Evolutionary conservation across 2,888 invertebrate genomes (phyloP), one percentile per base, ranked within the genome.

Genomic region (Drosophila cyrtoloma): DNA sequence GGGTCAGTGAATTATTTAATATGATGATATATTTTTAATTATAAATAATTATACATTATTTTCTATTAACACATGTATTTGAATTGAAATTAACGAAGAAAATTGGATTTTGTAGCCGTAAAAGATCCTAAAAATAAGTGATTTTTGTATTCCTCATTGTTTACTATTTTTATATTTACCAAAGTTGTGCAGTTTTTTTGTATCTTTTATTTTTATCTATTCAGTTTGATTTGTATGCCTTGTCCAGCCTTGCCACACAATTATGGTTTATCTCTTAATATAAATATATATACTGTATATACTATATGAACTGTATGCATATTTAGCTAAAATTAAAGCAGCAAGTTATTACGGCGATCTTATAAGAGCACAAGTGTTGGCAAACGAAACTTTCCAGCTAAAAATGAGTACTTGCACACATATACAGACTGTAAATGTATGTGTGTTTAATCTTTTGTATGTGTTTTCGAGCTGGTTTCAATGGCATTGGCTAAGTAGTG

Each of bases 401-500:
- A 74, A 59, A 53, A 60, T 22, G n/a, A n/a, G 44, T 44, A 51
- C 14, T 55, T 51, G 1, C 61, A 44, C 56, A 39, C 26, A 2
- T 68, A n/a, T 33, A 16, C 5, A 50, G 3, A 61, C 12, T 61
- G 28, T 57, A 19, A 4, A 14, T 32, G 26, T 37, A 50, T 47
- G 39, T 59, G 19, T 61, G 37, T 35, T n/a, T 10, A 26, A 22
- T 7, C 30, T 22, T 42, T 14, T 42, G 57, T 30, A 39, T 28
- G 3, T 47, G 7, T 55, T 51, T 61, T 33, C 0, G n/a, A 76
- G 63, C 59, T 61, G 51, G 47, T 71, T 81, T 81, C 72, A 79
- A 77, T 81, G 81, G 35, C 79, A 70, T 59, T 70, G 72, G 51
- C 37, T 33, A 60, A 64, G 63, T 67, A 69, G 10, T 42, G n/a